Evolutionary conservation across 2,888 invertebrate species (phyloP).

Genomic region (Gymnocheta viridis): DNA sequence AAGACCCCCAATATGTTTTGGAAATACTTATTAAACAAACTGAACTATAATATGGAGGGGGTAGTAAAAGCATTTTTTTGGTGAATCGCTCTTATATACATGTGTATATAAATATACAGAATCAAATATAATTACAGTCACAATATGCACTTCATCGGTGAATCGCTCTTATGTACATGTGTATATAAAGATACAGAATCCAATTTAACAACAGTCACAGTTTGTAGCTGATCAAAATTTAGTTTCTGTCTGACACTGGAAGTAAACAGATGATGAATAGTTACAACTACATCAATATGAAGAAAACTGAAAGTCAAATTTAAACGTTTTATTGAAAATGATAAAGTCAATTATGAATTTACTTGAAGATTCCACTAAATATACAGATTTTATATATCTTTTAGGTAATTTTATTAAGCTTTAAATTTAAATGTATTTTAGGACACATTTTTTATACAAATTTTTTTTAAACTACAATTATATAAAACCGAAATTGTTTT

Average conservation of each 20-base stretch:
- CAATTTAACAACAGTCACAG: neutral
- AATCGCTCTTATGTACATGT: neutral
- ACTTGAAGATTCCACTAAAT: conserved; percentile 74
- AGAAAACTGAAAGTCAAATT: conserved; percentile 21
- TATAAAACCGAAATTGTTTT: too few relatives aligned
- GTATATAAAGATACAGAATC: neutral
- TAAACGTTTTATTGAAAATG: conserved; percentile 3
- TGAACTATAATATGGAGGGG: too few relatives aligned
- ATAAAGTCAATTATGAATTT: conserved; percentile 74
- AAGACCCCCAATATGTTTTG: too few relatives aligned
- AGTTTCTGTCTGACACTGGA: conserved; percentile 54
- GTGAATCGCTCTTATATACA: too few relatives aligned
- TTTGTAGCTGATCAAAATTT: conserved; percentile 20
- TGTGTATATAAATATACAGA: too few relatives aligned
- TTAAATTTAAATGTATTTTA: too few relatives aligned
- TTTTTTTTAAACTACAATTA: too few relatives aligned
- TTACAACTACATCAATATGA: neutral
- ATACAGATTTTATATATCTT: conserved; percentile 75
- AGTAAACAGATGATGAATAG: conserved; percentile 1
- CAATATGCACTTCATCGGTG: too few relatives aligned
- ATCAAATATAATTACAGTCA: too few relatives aligned
- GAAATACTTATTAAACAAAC: too few relatives aligned
- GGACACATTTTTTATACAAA: too few relatives aligned
- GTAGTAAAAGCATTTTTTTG: too few relatives aligned
- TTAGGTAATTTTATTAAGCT: conserved; percentile 46